A percentile compares a stretch with the other conserved stretches of the same genome.
Conservation (phyloP, 1,140 invertebrate species). For the Zaprionus africanus region DNA sequence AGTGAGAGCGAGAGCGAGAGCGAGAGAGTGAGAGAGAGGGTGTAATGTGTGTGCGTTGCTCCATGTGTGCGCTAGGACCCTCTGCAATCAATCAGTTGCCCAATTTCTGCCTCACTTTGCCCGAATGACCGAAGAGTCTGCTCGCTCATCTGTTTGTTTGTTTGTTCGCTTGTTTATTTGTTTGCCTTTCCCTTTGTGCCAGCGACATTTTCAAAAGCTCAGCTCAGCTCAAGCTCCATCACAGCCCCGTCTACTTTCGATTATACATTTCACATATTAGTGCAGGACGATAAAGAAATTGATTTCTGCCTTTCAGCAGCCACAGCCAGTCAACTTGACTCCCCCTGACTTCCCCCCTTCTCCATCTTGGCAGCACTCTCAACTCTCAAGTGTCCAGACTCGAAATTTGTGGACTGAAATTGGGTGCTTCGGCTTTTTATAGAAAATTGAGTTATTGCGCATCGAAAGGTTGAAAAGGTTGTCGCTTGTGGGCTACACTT, state of each 20-base stretch:
- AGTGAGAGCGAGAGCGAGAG: not conserved
- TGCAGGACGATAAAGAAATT: constrained; percentile 78
- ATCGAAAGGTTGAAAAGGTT: constrained; percentile 53
- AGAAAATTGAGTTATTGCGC: constrained; percentile 70
- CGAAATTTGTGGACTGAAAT: constrained; percentile 13
- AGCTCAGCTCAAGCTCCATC: not conserved
- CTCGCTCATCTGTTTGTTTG: constrained; percentile 36
- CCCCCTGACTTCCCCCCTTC: not conserved
- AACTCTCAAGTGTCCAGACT: constrained; percentile 43
- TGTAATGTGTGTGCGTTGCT: constrained; percentile 13
- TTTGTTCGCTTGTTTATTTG: constrained; percentile 49
- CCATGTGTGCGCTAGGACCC: constrained; percentile 5
- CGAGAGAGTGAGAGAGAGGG: not conserved
- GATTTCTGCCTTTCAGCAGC: constrained; percentile 74
- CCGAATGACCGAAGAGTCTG: constrained; percentile 29
- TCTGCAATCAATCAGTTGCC: constrained; percentile 54
- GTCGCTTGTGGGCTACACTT: not conserved
- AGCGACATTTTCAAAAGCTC: constrained; percentile 40
- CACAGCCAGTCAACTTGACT: constrained; percentile 35
- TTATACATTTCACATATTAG: constrained; percentile 82
- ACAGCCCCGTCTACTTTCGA: constrained; percentile 18
- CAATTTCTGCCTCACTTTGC: constrained; percentile 36
- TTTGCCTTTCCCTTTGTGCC: constrained; percentile 51
- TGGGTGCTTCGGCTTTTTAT: constrained; percentile 35
- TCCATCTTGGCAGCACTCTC: not conserved